Evolutionary conservation across 2,113 vertebrate species (phyloP), one percentile per base, ranked within the genome.

Genomic region (Acanthochromis polyacanthus): DNA sequence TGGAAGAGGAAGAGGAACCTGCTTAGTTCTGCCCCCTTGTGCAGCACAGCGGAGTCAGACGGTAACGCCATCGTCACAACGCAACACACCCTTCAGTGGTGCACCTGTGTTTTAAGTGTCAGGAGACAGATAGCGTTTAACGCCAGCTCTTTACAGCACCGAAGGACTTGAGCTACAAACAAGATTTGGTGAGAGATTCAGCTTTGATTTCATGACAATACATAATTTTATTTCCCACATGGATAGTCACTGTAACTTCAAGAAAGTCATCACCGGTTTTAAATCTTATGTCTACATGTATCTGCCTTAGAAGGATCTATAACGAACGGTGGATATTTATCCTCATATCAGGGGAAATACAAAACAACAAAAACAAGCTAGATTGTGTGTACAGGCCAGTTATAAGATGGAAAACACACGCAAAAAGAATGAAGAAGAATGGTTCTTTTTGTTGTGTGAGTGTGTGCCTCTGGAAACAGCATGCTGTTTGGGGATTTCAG

Each of bases 31-130:
- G 10, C 65, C 62, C 65, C 9, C 22, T 56, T 28, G 38, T 46
- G 56, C 30, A 50, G 4, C 61, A 8, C 10, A 2, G 4, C 22
- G 70, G 58, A 57, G 17, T 74, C 36, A n/a, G 40, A 32, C 58
- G 45, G 66, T 38, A 56, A 75, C 50, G 38, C 22, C 6, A 19
- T 64, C 12, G 22, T 81, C 58, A 71, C 53, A 53, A 30, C 25
- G 69, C 30, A 67, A 83, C 85, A 88, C 89, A 57, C 78, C 82
- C 75, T 61, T 38, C 5, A 36, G 25, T n/a, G 32, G 59, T 71
- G n/a, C 75, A 56, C 70, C 64, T 66, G 88, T 15, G 67, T 73
- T 67, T 93, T 79, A 77, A 82, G 78, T 90, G 61, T 85, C 79
- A 76, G 45, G 8, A 63, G 20, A 45, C 20, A 80, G 52, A 56